These are phyloP conservation scores for Phaethon lepturus DNA, from an alignment of 2,113 vertebrate genomes.

Conservation along the genomic window DNA sequence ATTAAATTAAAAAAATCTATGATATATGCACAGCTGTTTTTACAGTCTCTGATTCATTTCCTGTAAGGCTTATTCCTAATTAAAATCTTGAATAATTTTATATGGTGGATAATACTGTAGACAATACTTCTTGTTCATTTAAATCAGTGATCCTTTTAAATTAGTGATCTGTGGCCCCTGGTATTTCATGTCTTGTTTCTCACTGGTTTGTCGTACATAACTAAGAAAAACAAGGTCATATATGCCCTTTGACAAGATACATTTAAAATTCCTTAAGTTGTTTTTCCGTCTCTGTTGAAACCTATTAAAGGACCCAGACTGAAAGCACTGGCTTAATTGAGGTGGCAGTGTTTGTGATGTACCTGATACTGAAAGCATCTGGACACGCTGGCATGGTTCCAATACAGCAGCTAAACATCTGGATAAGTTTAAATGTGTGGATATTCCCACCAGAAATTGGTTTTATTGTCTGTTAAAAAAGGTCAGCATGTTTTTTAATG, in stretches of 20 bases:
- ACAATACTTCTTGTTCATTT: neutral
- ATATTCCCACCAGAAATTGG: neutral
- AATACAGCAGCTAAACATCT: neutral
- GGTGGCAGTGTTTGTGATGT: neutral
- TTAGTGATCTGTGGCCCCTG: neutral
- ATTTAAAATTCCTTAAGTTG: neutral
- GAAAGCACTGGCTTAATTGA: neutral
- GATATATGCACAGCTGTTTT: neutral
- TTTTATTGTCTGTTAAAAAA: neutral
- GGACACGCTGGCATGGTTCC: neutral
- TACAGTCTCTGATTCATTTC: neutral
- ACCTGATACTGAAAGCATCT: neutral
- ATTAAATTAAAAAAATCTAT: neutral
- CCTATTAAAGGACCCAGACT: neutral
- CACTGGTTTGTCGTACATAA: neutral
- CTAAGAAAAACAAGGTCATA: neutral
- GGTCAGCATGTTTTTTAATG: neutral
- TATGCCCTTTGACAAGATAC: neutral
- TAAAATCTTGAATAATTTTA: neutral
- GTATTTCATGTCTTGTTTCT: neutral
- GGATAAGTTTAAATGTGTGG: neutral
- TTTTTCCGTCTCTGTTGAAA: neutral
- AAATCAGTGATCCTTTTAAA: neutral
- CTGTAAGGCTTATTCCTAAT: neutral
- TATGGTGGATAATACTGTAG: neutral